A percentile compares a stretch with the other conserved stretches of the same genome.
Evolutionary conservation across 2,113 vertebrate genomes (phyloP).

Genomic region (Vanacampus margaritifer): DNA sequence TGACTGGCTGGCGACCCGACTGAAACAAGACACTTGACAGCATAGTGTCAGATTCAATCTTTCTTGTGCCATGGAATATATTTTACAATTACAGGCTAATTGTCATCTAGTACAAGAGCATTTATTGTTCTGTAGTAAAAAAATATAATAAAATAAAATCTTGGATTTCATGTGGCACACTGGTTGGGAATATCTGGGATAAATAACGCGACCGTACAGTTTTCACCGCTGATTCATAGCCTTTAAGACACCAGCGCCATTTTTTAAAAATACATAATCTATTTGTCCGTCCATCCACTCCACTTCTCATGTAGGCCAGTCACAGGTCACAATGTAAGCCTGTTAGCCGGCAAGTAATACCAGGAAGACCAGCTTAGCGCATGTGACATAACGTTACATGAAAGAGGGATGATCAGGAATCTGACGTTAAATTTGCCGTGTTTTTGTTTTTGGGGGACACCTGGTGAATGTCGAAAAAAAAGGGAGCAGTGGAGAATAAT

Average conservation of each 20-base stretch:
- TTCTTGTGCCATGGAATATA: no score
- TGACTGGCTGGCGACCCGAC: no score
- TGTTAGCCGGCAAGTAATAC: conserved; percentile 39
- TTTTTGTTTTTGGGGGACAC: not conserved
- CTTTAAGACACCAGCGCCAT: not conserved
- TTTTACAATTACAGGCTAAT: no score
- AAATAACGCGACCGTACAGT: no score
- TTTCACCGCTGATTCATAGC: not conserved
- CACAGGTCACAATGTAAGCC: conserved; percentile 39
- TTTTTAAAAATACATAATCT: not conserved
- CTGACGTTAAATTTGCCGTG: not conserved
- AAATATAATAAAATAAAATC: no score
- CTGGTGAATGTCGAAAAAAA: not conserved
- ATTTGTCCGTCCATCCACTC: conserved; percentile 2
- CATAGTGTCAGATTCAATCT: not conserved
- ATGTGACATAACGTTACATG: conserved; percentile 57
- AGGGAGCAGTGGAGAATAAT: conserved; percentile 1
- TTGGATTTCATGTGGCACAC: no score
- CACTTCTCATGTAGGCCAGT: conserved; percentile 20
- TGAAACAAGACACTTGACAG: not conserved
- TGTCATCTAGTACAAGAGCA: no score
- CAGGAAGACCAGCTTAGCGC: conserved; percentile 54
- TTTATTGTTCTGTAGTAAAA: no score
- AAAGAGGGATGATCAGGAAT: conserved; percentile 20
- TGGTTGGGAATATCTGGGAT: no score